phyloP scores from a whole-genome alignment of 1,140 invertebrate genomes.

The Drosophila subobscura region DNA sequence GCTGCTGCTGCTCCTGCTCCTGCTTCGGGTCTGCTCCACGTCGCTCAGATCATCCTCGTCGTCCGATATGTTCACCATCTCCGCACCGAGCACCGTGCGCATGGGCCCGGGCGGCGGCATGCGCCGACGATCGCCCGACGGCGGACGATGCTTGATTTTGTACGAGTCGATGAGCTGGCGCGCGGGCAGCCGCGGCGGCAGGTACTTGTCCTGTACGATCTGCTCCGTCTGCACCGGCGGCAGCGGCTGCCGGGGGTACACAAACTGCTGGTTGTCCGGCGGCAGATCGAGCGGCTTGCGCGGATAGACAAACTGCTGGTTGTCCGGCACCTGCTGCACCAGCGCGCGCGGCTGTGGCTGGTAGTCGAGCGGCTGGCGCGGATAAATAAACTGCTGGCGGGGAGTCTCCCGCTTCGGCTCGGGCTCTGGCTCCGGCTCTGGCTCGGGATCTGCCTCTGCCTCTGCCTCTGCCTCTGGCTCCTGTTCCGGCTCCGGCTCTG shows the following conservation, averaged over 20 bases:
- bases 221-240: background rate
- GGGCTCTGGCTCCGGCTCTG: background rate
- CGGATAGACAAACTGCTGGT: background rate
- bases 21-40: conserved; percentile 6
- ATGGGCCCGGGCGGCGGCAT: conserved; percentile 23
- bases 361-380: background rate
- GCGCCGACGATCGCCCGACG: conserved; percentile 43
- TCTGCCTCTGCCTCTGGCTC: no score
- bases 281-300: background rate
- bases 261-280: no score
- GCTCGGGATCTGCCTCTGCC: background rate
- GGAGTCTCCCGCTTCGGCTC: no score
- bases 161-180: background rate
- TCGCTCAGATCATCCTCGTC: conserved; percentile 29
- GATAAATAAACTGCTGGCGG: no score
- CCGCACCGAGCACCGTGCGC: conserved; percentile 36
- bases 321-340: background rate
- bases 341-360: background rate
- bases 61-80: conserved; percentile 66
- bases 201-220: no score
- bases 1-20: background rate
- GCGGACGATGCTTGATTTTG: background rate
- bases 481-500: background rate
- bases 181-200: background rate
- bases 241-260: background rate